Percentiles rank a stretch among this genome's conserved stretches.
Evolutionary conservation across 2,797 vertebrate genomes (phyloP).

Genomic region (Triplophysa yarkandensis): DNA sequence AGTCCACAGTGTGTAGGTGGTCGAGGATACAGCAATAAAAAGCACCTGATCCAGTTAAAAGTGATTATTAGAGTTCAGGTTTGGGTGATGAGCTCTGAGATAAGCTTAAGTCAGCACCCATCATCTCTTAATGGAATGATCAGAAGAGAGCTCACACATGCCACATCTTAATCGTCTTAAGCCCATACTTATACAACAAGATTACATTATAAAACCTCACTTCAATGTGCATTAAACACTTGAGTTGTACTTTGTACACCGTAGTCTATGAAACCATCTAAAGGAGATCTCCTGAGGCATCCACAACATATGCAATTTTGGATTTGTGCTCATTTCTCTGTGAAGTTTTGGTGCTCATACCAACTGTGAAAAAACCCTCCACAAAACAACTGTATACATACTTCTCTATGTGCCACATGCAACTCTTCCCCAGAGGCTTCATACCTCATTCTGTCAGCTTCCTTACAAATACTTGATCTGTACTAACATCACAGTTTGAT

Average conservation of each 20-base stretch:
- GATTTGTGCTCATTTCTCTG: neutral
- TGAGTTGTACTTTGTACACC: conserved; percentile 51
- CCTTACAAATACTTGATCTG: conserved; percentile 82
- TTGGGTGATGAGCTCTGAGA: conserved; percentile 49
- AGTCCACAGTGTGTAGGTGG: conserved; percentile 15
- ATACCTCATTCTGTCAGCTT: conserved; percentile 74
- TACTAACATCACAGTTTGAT: conserved; percentile 80
- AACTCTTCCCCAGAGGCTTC: conserved; percentile 56
- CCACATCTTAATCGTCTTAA: conserved; percentile 64
- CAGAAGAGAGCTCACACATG: conserved; percentile 65
- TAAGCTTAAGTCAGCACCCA: conserved; percentile 52
- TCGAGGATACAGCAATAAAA: conserved; percentile 13
- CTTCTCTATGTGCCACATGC: conserved; percentile 31
- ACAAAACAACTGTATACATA: conserved; percentile 23
- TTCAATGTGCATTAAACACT: conserved; percentile 50
- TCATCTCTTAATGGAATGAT: conserved; percentile 56
- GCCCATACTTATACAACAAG: conserved; percentile 53
- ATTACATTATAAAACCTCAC: conserved; percentile 55
- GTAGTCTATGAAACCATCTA: conserved; percentile 31
- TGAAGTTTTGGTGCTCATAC: conserved; percentile 8
- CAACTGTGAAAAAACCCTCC: conserved; percentile 19
- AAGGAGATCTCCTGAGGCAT: no score
- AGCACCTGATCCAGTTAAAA: conserved; percentile 20
- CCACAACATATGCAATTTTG: neutral
- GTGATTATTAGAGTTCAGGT: conserved; percentile 43